phyloP scores from a whole-genome alignment of 2,113 vertebrate genomes.

The Urocolius indicus region DNA sequence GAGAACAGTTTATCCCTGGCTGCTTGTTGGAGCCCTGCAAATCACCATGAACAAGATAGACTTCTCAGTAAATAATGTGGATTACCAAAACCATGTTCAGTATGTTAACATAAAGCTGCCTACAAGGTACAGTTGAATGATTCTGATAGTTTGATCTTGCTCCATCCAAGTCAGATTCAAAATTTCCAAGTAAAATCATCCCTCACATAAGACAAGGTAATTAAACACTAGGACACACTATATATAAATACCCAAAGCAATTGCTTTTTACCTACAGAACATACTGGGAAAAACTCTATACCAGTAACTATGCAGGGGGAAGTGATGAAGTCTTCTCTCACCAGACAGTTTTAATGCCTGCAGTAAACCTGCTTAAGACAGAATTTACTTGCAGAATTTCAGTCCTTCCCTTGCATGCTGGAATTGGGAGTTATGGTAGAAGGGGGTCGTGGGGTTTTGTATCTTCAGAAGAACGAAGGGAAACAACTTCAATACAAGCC shows the following conservation, averaged over 20 bases:
- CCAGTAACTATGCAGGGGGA: background rate
- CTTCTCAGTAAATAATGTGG: background rate
- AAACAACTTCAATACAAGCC: constrained; percentile 2
- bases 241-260: background rate
- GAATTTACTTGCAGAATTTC: background rate
- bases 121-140: background rate
- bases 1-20: background rate
- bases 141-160: background rate
- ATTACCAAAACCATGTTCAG: background rate
- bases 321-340: background rate
- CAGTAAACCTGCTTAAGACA: background rate
- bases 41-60: background rate
- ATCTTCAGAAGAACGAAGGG: constrained; percentile 22
- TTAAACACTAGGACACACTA: background rate
- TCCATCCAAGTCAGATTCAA: background rate
- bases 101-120: background rate
- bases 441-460: background rate
- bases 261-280: background rate
- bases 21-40: background rate
- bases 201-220: background rate
- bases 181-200: background rate
- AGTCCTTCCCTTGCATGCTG: background rate
- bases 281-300: background rate
- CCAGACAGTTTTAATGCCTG: background rate
- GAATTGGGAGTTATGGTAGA: background rate